Evolutionary conservation across 2,797 vertebrate genomes (phyloP), one percentile per base, ranked within the genome.

Genomic region (Perodicticus potto): DNA sequence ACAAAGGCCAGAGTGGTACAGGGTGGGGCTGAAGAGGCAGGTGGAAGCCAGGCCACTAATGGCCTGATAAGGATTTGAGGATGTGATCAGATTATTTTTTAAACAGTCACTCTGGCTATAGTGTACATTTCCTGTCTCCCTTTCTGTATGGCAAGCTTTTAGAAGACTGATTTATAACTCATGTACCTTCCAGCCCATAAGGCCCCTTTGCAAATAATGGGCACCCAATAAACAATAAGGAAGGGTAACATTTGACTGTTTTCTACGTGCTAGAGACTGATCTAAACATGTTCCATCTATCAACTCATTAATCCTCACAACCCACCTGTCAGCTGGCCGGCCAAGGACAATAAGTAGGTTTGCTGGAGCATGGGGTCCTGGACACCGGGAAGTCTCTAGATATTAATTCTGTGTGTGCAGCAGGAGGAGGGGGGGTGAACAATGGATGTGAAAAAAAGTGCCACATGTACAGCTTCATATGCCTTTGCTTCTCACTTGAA

Each of bases 271-370:
- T n/a, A 22, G 77, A 87, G 37, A 86, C 65, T 76, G 17, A 29
- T 12, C 73, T 77, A 90, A 82, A 73, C 19, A 65, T 4, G 14
- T 57, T 65, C 25, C 22, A 16, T n/a, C 13, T 70, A 76, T 67
- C 59, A 67, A 55, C 20, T 80, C 76, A 84, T 43, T 81, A 86
- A 86, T 81, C 83, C 61, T 92, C 57, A 67, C 59, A 69, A 88
- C 9, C 22, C 20, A 34, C n/a, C 12, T 53, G 65, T 77, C 65
- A 20, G 13, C 3, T 57, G 65, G 32, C 95, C 84, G 70, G 16
- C 49, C 74, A 8, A 73, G 80, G 78, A 67, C 69, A 88, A 27
- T 10, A 82, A 11, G 25, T 27, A 17, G 23, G 70, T 61, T 88
- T 45, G 45, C 72, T 78, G 89, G 76, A 82, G 9, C 37, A 45